Base-by-base conservation (phyloP, 2,113 vertebrate genomes). In the Dendrocopos noguchii region DNA sequence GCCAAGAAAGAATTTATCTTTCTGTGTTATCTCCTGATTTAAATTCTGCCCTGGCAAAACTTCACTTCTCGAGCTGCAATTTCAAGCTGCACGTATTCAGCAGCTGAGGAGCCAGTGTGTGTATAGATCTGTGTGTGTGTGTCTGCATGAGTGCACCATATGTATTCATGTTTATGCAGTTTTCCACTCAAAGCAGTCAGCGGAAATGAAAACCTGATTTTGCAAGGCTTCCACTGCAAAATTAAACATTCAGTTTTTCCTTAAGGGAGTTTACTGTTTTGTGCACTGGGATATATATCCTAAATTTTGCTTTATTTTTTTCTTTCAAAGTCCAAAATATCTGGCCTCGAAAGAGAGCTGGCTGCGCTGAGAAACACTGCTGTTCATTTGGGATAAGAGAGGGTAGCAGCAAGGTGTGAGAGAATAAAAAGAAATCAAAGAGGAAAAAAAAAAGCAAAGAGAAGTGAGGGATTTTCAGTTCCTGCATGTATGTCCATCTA, bases 191-290 rank as follows among this genome's bases (percentile, higher is more conserved):
- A 83, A 47, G 44, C 83, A 59, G 66, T 87, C 47, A 57, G 76
- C 5, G 63, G 80, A 88, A 95, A 93, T 61, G 31, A 91, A 92
- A 95, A 92, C 80, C 77, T 81, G 70, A 61, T 81, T 94, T 87
- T 86, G 15, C 59, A 81, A 92, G 72, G 57, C 88, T 88, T 86
- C 85, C 68, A 24, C 4, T 5, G 55, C 68, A 56, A 88, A 74
- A 88, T 77, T 28, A 80, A 94, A 91, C 19, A 53, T 56, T 68
- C 44, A 11, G 1, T 9, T 93, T 87, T 93, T 90, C 88, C 77
- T 85, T 22, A 24, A 67, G 68, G 42, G 60, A 85, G 16, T 79
- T 72, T 53, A 14, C 24, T 36, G n/a, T 0, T 71, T 67, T 78
- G 42, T 75, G 52, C 28, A 25, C 22, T 50, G 59, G 39, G 68